Conservation (phyloP, 2,888 invertebrate genomes). For the Leucophora obtusa region DNA sequence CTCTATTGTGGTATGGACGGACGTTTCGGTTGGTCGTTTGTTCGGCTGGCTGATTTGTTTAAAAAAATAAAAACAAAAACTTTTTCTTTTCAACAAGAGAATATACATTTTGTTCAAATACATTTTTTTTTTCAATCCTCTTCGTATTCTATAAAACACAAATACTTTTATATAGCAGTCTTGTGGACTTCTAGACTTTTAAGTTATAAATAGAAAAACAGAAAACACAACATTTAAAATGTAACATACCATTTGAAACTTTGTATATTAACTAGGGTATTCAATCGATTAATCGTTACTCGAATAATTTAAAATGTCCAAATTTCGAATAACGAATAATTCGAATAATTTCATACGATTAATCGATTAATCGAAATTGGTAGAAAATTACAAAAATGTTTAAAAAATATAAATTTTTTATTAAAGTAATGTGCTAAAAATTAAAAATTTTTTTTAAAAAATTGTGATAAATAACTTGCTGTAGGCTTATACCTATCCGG, state of each 20-base stretch:
- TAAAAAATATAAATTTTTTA: no score
- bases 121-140: not conserved
- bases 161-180: not conserved
- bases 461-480: no score
- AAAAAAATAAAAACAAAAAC: not conserved
- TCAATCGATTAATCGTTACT: no score
- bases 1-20: conserved; percentile 7
- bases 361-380: no score
- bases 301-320: no score
- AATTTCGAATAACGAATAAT: no score
- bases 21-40: not conserved
- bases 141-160: not conserved
- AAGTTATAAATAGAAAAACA: not conserved
- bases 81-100: conserved; percentile 1
- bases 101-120: not conserved
- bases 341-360: no score
- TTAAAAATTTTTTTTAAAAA: no score
- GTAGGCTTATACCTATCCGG: no score
- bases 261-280: not conserved
- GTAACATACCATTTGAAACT: not conserved
- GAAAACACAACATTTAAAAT: not conserved
- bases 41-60: conserved; percentile 4
- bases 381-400: no score
- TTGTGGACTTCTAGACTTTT: not conserved
- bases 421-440: no score